Evolutionary conservation across 2,113 vertebrate species (phyloP).

Genomic region (Hystrix cristata): DNA sequence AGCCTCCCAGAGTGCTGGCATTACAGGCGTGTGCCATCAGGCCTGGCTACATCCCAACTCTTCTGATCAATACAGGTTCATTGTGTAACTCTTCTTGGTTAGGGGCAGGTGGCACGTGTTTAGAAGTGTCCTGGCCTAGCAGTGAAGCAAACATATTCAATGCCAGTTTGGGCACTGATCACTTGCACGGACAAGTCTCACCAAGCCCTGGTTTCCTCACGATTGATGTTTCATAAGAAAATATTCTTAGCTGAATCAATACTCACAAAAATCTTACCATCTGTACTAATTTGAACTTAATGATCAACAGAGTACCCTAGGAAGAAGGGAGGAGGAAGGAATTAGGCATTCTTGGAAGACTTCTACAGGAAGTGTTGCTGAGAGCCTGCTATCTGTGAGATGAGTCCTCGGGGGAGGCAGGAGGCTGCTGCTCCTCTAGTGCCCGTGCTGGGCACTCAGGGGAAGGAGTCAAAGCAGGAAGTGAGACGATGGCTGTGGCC

Average conservation of each 20-base stretch:
- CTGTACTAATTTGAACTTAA: conserved; percentile 20
- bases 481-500: background rate
- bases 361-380: background rate
- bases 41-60: background rate
- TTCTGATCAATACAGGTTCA: background rate
- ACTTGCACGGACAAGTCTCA: background rate
- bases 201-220: background rate
- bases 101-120: background rate
- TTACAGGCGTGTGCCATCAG: background rate
- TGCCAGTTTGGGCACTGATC: background rate
- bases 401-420: background rate
- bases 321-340: background rate
- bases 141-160: conserved; percentile 19
- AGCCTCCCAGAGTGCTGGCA: background rate
- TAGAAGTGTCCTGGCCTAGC: background rate
- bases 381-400: background rate
- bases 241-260: conserved; percentile 39
- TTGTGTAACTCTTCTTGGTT: background rate
- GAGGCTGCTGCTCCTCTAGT: background rate
- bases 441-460: background rate
- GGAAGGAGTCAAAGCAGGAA: background rate
- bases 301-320: background rate
- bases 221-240: conserved; percentile 30
- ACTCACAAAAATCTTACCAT: background rate
- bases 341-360: conserved; percentile 29